Base-by-base conservation (phyloP, 2,797 vertebrate genomes). In the Hafferia zeledoni region DNA sequence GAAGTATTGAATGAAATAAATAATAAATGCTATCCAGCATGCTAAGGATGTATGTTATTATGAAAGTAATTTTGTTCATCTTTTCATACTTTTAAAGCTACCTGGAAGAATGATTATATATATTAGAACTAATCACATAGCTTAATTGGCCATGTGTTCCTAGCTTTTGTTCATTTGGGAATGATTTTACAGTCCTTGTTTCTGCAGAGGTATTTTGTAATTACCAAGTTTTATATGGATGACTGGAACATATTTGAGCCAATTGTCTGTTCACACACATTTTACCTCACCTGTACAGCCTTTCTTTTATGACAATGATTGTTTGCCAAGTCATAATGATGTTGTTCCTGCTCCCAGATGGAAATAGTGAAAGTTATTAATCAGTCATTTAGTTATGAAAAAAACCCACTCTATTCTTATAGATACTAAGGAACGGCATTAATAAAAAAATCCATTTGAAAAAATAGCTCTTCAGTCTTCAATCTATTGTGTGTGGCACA, bases 1-100 rank as follows among this genome's bases (percentile, higher is more conserved):
- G 16, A 92, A 76, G 17, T 78, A 64, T 68, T 87, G 74, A 52
- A 59, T 44, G 22, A 94, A 88, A 55, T 75, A 89, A 89, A 77
- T 31, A 78, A 67, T 59, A 89, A 83, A 90, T 81, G 65, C 76
- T 74, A 83, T 78, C 52, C 25, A 50, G 91, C 43, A 75, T 24
- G 39, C 59, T 79, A 89, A 87, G 60, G n/a, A 77, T 53, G 10
- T 43, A 44, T 52, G 46, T 27, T 90, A 71, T 33, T 61, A 94
- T 7, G 10, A 91, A 4, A 50, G 57, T 59, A 77, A 64, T 44
- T 94, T 93, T 94, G 63, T 87, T 96, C 95, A 75, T 74, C 33
- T 85, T 93, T 59, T 88, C 30, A 74, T 52, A 92, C 25, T 49
- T 83, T 87, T 44, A 87, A 95, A 91, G 39, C 84, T 60, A 85